Evolutionary conservation across 2,113 vertebrate genomes (phyloP).

Genomic region (Camelus dromedarius): DNA sequence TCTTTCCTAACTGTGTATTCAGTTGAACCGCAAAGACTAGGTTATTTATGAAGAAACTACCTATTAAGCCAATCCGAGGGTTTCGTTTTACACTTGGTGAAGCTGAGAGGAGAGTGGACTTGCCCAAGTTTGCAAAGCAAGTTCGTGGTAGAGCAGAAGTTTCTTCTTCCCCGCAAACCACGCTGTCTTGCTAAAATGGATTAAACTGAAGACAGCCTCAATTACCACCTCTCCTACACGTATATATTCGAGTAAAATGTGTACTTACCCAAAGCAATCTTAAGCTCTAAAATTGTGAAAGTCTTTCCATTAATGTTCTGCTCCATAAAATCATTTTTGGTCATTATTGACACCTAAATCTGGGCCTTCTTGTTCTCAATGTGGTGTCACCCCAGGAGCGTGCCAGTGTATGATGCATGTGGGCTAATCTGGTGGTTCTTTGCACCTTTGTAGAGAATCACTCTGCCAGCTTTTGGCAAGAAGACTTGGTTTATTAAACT

Average conservation of each 20-base stretch:
- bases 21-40: background rate
- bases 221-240: background rate
- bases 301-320: slow-evolving; percentile 40
- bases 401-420: background rate
- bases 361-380: background rate
- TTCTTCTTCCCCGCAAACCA: background rate
- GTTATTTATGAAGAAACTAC: background rate
- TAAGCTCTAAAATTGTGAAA: slow-evolving; percentile 27
- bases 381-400: background rate
- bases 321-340: slow-evolving; percentile 1
- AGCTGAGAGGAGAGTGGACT: background rate
- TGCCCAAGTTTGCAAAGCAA: background rate
- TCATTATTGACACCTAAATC: slow-evolving; percentile 44
- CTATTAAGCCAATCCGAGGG: background rate
- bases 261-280: slow-evolving; percentile 29
- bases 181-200: background rate
- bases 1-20: background rate
- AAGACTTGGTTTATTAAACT: slow-evolving; percentile 48
- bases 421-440: slow-evolving; percentile 39
- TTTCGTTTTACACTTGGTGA: background rate
- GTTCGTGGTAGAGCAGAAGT: background rate
- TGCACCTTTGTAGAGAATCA: slow-evolving; percentile 49
- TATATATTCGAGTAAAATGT: background rate
- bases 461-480: slow-evolving; percentile 35
- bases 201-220: background rate